Evolutionary conservation across 23 tunicate species (phyloP), one percentile per base, ranked within the genome.

Genomic region (Styela clava): DNA sequence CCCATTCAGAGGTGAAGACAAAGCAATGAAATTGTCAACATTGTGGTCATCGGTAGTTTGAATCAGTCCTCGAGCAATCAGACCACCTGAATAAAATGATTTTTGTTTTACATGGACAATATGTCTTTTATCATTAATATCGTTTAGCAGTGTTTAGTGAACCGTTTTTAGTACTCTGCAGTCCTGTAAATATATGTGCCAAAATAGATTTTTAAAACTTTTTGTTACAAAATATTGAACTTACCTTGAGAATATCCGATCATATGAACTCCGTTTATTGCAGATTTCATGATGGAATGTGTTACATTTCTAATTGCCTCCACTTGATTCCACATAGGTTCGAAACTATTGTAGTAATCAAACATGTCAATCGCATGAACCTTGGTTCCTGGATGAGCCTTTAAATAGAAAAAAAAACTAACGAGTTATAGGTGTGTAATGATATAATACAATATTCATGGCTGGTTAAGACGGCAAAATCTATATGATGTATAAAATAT

Each of bases 191-290:
- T n/a, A n/a, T n/a, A n/a, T n/a, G n/a, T n/a, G n/a, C n/a, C n/a
- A n/a, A n/a, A n/a, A n/a, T n/a, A n/a, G n/a, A n/a, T n/a, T n/a
- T n/a, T n/a, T n/a, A n/a, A n/a, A n/a, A n/a, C n/a, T n/a, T n/a
- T n/a, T n/a, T n/a, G n/a, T n/a, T n/a, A n/a, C n/a, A n/a, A n/a
- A n/a, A n/a, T n/a, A n/a, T n/a, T 44, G 56, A 44, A 44, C 56
- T 44, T 78, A 89, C 95, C 95, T 89, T 89, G 95, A 22, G 95
- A 89, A 76, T 63, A 89, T 20, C 88, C 95, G 67, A 89, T 89
- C 2, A 89, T 3, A 81, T 89, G 85, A 2, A 89, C 88, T 1
- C 95, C 95, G 36, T 89, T 78, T 22, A 64, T 31, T 20, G 95
- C 74, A 19, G 84, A 35, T 52, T 74, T 52, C 95, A 89, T 89